Evolutionary conservation across 2,113 vertebrate species (phyloP), one percentile per base, ranked within the genome.

Genomic region (Colossoma macropomum): DNA sequence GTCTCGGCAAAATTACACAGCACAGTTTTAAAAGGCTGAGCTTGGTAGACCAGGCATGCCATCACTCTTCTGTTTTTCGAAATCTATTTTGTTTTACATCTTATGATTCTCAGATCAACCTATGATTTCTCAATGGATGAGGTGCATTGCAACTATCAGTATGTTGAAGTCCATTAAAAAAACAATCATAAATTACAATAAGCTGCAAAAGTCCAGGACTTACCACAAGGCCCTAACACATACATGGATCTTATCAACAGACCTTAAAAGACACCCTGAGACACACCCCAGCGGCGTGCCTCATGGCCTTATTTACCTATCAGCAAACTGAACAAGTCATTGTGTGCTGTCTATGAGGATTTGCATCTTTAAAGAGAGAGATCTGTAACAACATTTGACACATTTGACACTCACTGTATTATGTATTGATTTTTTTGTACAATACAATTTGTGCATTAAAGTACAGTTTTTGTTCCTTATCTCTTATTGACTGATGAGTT

Each of bases 381-480:
- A 70, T 56, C 62, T 65, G 56, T 80, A 71, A 70, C 76, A 63
- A 66, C 41, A 21, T 70, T 79, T 75, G 81, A 79, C 86, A 66
- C 41, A 21, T 70, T 79, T 75, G 81, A 79, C 86, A 88, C 80
- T 66, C 75, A 69, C 54, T 84, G 32, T 34, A 80, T 86, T 72
- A 86, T 85, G 83, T 73, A 83, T 63, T 76, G 28, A 27, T 76
- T 19, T 76, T 19, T 74, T 75, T 84, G 73, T 86, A 85, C 52
- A 60, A 68, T 79, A 76, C 48, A 69, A 52, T 70, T 79, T 76
- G 77, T 83, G 80, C 65, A 79, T 71, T 38, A 76, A 77, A 78
- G 78, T 83, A 79, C 65, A 63, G 82, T 83, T 81, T 81, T 52
- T 76, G n/a, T 56, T 82, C 52, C 74, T 76, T 79, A 27, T 84